Conservation (phyloP, 2,113 vertebrate species). For the Cynocephalus volans region DNA sequence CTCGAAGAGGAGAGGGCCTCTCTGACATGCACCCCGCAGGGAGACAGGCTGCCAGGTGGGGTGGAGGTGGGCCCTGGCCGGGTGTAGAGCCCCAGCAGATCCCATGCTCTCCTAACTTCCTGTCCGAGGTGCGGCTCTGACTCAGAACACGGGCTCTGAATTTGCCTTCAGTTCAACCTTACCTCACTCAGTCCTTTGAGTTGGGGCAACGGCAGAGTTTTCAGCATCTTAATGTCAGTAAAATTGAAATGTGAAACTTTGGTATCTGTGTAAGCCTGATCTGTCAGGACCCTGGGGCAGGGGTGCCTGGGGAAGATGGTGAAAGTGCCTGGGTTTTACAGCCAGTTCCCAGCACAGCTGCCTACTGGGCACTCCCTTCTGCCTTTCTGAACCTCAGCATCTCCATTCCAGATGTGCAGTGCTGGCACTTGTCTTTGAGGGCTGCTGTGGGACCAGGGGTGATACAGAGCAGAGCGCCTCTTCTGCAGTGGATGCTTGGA, state of each 20-base stretch:
- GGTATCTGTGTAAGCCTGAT: no score
- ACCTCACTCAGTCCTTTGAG: rapidly evolving
- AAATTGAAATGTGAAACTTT: rapidly evolving
- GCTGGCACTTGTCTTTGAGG: rapidly evolving
- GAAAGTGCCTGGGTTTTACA: neutral
- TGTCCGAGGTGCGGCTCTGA: rapidly evolving
- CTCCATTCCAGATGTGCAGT: rapidly evolving
- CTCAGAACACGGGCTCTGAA: neutral
- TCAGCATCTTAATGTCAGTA: rapidly evolving
- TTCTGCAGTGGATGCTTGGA: no score
- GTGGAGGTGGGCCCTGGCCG: no score
- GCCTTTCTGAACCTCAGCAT: rapidly evolving
- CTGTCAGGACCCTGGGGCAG: rapidly evolving
- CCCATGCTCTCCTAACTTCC: neutral
- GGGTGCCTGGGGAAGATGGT: rapidly evolving
- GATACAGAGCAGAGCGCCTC: rapidly evolving
- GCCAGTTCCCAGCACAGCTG: rapidly evolving
- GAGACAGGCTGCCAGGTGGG: no score
- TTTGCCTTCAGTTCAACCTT: rapidly evolving
- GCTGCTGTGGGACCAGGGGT: rapidly evolving
- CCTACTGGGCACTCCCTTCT: rapidly evolving
- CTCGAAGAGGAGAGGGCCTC: no score
- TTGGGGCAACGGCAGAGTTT: no score
- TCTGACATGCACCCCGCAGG: neutral
- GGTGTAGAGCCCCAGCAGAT: no score